Evolutionary conservation across 2,113 vertebrate genomes (phyloP).

Genomic region (Carassius carassius): DNA sequence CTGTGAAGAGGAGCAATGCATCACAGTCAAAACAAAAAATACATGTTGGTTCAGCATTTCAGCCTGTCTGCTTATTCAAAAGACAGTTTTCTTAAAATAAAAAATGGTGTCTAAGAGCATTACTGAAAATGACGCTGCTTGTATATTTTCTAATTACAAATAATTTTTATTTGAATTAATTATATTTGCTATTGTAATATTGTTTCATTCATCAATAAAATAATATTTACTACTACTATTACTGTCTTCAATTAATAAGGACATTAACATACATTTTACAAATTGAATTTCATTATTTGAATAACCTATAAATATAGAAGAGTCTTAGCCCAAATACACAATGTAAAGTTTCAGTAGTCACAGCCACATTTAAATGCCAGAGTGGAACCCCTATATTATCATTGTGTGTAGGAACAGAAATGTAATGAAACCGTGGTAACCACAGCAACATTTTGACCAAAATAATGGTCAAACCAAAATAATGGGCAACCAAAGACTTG

Average conservation of each 20-base stretch:
- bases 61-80: neutral
- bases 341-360: too few relatives aligned
- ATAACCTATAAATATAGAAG: neutral
- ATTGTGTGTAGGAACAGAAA: too few relatives aligned
- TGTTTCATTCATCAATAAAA: neutral
- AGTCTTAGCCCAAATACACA: neutral
- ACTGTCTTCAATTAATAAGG: neutral
- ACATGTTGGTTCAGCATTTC: slow-evolving; percentile 3
- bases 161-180: neutral
- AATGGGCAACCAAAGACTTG: neutral
- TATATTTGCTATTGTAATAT: too few relatives aligned
- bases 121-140: neutral
- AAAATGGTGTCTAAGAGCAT: neutral
- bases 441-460: neutral
- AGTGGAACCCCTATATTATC: too few relatives aligned
- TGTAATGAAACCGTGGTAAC: too few relatives aligned
- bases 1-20: slow-evolving; percentile 34
- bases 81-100: neutral
- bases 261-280: neutral
- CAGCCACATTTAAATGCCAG: too few relatives aligned
- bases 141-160: neutral
- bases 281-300: neutral
- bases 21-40: slow-evolving; percentile 29
- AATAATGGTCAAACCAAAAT: neutral
- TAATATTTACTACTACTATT: neutral